Base-by-base conservation (phyloP, 2,113 vertebrate genomes). In the Coturnix japonica region DNA sequence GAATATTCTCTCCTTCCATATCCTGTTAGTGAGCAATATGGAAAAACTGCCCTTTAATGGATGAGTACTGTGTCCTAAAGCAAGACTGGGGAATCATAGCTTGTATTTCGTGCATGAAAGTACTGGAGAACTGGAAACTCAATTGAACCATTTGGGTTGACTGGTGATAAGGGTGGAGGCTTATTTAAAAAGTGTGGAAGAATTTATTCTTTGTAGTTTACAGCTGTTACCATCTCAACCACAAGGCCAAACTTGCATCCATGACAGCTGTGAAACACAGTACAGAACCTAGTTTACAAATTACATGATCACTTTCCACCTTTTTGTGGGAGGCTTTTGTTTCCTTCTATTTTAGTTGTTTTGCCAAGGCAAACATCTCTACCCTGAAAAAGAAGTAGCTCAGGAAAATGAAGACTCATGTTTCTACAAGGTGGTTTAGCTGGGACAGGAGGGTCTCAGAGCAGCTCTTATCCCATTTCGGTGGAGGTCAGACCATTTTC, bases 21-120 rank as follows among this genome's bases (percentile, higher is more conserved):
- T 92, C 69, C 88, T 94, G 91, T 91, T 94, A 95, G 59, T 94
- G 93, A 94, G 72, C 61, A 97, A 83, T 80, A 72, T 84, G 90
- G 91, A 96, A 97, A 97, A 90, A 88, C 66, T 90, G 94, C 93
- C 47, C 67, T 89, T 64, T 77, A 87, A 93, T 82, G 88, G 89
- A 54, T 41, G 78, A 95, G 61, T 78, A 85, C 81, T 81, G 57
- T 76, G 70, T 86, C 46, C 79, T 85, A 18, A 77, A 88, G 56
- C 57, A 79, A 80, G 87, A 64, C 87, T 93, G 87, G 78, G 82
- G 92, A 96, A 86, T 67, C 91, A 81, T 59, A 80, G 71, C 44
- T 92, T 95, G 87, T 81, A 93, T 85, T 93, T 95, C 20, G 65
- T 37, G 94, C 72, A 92, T 96, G 92, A 93, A 94, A 96, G 93